phyloP scores from a whole-genome alignment of 1,140 invertebrate species.

The Spodoptera litura region DNA sequence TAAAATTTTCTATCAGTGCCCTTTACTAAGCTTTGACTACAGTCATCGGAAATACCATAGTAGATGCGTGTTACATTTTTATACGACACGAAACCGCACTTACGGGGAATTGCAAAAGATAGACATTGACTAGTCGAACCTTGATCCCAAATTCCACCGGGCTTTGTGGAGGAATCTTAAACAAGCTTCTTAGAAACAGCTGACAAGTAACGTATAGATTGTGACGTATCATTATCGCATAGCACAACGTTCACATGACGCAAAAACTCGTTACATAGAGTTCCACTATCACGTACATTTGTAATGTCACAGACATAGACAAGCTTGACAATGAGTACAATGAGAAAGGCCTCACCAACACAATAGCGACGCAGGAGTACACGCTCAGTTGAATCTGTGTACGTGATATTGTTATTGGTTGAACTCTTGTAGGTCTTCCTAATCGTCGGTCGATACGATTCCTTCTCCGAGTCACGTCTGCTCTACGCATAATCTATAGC shows the following conservation, averaged over 20 bases:
- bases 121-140: no score
- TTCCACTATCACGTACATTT: constrained; percentile 17
- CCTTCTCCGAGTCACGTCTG: constrained; percentile 2
- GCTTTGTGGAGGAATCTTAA: not conserved
- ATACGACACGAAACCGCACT: no score
- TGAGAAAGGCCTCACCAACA: constrained; percentile 22
- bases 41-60: no score
- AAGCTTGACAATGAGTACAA: constrained; percentile 35
- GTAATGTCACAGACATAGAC: constrained; percentile 1
- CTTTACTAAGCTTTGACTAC: no score
- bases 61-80: no score
- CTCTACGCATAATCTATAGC: not conserved
- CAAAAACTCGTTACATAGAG: constrained; percentile 40
- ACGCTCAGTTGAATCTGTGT: not conserved
- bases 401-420: constrained; percentile 14
- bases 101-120: no score
- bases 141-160: not conserved
- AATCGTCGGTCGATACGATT: constrained; percentile 24
- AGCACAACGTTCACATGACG: constrained; percentile 33
- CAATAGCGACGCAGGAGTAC: constrained; percentile 10
- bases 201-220: constrained; percentile 24
- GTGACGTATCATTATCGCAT: constrained; percentile 45
- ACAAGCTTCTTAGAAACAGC: constrained; percentile 11
- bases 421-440: constrained; percentile 25
- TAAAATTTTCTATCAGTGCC: no score